phyloP scores from a whole-genome alignment of 2,888 invertebrate genomes.

The Athripsodes cinereus region DNA sequence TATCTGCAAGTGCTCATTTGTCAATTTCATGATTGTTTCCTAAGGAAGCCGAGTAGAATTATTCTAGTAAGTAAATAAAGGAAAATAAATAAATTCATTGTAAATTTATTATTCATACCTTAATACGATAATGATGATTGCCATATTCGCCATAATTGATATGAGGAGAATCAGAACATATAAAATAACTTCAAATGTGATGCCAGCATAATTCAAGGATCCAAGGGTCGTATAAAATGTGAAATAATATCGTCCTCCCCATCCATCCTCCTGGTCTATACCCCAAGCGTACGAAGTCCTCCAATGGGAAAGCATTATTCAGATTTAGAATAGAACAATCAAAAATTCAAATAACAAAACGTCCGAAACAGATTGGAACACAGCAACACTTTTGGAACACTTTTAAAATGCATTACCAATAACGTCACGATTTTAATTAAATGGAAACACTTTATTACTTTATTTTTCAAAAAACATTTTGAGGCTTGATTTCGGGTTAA shows the following conservation, averaged over 20 bases:
- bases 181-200: constrained; percentile 36
- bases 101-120: constrained; percentile 35
- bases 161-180: constrained; percentile 38
- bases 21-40: too few species aligned
- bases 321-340: not conserved
- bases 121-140: constrained; percentile 46
- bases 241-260: constrained; percentile 51
- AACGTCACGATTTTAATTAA: too few species aligned
- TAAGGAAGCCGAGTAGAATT: too few species aligned
- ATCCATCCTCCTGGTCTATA: constrained; percentile 42
- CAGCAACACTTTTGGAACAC: too few species aligned
- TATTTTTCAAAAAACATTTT: too few species aligned
- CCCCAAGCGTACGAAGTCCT: constrained; percentile 49
- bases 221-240: constrained; percentile 52
- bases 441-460: too few species aligned
- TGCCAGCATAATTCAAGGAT: constrained; percentile 35
- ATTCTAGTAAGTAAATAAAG: too few species aligned
- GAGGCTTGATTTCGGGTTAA: too few species aligned
- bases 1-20: too few species aligned
- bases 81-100: too few species aligned
- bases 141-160: constrained; percentile 47
- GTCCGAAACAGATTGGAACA: too few species aligned
- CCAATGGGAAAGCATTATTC: constrained; percentile 16
- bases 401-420: too few species aligned
- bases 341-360: not conserved